A percentile compares a stretch with the other conserved stretches of the same genome.
These are phyloP conservation scores for Molossus alvarezi DNA, from an alignment of 2,797 vertebrate genomes.

Conservation along the genomic window DNA sequence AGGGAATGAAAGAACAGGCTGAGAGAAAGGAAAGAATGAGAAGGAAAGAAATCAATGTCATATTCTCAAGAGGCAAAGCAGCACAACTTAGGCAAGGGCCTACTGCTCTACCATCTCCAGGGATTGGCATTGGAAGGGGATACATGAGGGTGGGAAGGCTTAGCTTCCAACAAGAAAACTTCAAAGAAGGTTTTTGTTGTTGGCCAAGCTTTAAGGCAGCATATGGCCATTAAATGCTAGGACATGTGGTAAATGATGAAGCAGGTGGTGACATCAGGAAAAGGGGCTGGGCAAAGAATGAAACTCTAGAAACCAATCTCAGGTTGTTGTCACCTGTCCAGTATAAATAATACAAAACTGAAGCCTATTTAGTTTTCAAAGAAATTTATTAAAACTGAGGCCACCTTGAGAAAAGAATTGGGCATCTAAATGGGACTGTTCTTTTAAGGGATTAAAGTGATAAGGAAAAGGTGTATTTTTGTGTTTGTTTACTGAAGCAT, in stretches of 20 bases:
- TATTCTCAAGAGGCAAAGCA: conserved; percentile 55
- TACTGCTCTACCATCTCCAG: not conserved
- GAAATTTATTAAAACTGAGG: conserved; percentile 63
- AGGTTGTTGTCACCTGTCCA: conserved; percentile 67
- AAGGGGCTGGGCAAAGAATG: conserved; percentile 69
- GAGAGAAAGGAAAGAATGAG: conserved; percentile 22
- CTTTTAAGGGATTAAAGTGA: conserved; percentile 45
- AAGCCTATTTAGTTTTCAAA: conserved; percentile 48
- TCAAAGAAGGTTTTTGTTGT: conserved; percentile 61
- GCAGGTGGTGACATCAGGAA: conserved; percentile 86
- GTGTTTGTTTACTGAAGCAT: not conserved
- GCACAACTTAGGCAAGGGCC: not conserved
- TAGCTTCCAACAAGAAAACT: conserved; percentile 68
- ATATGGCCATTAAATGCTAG: conserved; percentile 84
- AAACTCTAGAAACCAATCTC: conserved; percentile 60
- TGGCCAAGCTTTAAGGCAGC: conserved; percentile 80
- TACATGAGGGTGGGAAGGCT: conserved; percentile 28
- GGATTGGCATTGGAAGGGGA: not conserved
- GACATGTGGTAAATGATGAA: conserved; percentile 75
- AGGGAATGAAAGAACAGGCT: conserved; percentile 3
- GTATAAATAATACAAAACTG: conserved; percentile 32
- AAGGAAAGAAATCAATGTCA: not conserved
- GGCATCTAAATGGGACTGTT: conserved; percentile 22
- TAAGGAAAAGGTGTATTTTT: not conserved
- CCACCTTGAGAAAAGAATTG: conserved; percentile 42